Conservation (phyloP, 2,797 vertebrate genomes). For the Benthosema pterotum region DNA sequence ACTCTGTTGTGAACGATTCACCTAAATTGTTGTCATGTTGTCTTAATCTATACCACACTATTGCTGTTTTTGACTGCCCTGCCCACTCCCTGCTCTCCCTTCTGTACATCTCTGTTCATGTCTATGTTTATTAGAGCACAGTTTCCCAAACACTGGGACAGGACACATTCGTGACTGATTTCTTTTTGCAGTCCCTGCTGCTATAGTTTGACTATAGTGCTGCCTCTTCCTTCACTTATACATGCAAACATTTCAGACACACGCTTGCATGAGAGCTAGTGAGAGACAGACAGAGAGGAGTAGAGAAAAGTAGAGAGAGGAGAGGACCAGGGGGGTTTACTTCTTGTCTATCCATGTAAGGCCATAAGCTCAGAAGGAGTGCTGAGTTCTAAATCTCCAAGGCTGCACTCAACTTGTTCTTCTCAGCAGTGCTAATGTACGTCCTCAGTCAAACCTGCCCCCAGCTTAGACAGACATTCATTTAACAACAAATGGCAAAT, state of each 20-base stretch:
- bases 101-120: too few species aligned
- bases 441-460: constrained; percentile 18
- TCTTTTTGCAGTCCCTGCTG: too few species aligned
- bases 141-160: too few species aligned
- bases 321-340: constrained; percentile 49
- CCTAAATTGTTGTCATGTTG: too few species aligned
- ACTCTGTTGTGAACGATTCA: too few species aligned
- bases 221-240: too few species aligned
- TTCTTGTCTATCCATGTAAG: constrained; percentile 75
- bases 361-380: constrained; percentile 70
- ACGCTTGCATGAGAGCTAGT: too few species aligned
- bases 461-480: constrained; percentile 19
- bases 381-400: constrained; percentile 62
- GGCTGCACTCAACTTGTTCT: constrained; percentile 48
- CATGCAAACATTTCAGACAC: too few species aligned
- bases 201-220: too few species aligned
- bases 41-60: background rate
- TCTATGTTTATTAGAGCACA: too few species aligned
- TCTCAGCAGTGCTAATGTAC: constrained; percentile 34
- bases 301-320: background rate
- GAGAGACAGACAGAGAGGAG: too few species aligned
- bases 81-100: background rate
- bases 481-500: constrained; percentile 4
- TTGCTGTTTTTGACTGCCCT: background rate
- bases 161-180: too few species aligned